phyloP scores from a whole-genome alignment of 2,113 vertebrate genomes.

The Charina bottae region DNA sequence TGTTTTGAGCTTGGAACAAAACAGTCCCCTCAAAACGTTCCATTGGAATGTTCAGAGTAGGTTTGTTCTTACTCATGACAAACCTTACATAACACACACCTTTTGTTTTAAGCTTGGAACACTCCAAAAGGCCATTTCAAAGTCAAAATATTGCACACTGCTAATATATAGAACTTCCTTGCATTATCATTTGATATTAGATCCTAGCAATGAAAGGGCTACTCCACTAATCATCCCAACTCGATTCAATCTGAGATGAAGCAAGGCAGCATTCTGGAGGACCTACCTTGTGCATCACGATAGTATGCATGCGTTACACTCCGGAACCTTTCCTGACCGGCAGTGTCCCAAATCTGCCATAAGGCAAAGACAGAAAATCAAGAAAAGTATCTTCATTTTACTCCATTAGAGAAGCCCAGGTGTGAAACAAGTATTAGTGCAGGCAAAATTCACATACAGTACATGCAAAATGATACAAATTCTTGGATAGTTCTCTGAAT shows the following conservation, averaged over 20 bases:
- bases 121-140: not conserved
- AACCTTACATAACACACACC: not conserved
- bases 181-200: not conserved
- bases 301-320: constrained; percentile 96
- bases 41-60: not conserved
- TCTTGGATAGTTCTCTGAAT: not conserved
- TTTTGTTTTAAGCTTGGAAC: not conserved
- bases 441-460: not conserved
- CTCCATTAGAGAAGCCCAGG: not conserved
- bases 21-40: not conserved
- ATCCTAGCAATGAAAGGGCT: not conserved
- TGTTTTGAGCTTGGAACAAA: not conserved
- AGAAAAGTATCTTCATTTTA: not conserved
- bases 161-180: not conserved
- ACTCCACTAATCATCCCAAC: not conserved
- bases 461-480: not conserved
- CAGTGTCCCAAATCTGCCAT: constrained; percentile 93
- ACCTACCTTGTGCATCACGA: constrained; percentile 92
- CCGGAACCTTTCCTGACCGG: constrained; percentile 92
- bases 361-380: not conserved
- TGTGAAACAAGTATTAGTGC: not conserved
- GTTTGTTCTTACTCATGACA: not conserved
- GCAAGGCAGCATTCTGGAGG: not conserved
- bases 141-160: not conserved
- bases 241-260: accelerated